Conservation (phyloP, 1,140 invertebrate genomes). For the Elysia chlorotica region DNA sequence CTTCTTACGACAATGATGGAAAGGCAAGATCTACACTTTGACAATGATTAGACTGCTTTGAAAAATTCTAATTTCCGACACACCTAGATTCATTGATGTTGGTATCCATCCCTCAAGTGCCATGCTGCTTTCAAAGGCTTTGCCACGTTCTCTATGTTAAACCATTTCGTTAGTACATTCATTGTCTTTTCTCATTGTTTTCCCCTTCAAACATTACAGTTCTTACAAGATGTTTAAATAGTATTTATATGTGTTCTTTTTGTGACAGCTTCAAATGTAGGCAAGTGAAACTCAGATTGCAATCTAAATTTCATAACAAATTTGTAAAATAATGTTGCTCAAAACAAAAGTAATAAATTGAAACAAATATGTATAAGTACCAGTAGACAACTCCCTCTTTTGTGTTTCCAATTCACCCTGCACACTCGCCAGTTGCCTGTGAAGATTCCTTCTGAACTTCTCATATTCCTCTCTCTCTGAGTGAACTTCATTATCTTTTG, state of each 20-base stretch:
- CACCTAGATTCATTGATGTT: too few species aligned
- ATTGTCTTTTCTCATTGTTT: too few species aligned
- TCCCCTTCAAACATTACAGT: too few species aligned
- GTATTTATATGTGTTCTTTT: background rate
- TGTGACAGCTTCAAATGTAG: background rate
- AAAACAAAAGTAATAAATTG: background rate
- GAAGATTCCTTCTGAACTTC: slow-evolving; percentile 50
- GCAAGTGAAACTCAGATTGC: background rate
- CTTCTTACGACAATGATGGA: too few species aligned
- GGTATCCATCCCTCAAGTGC: too few species aligned
- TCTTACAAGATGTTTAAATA: too few species aligned
- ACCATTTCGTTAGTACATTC: too few species aligned
- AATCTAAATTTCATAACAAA: background rate
- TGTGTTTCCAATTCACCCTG: slow-evolving; percentile 57
- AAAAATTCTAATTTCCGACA: too few species aligned
- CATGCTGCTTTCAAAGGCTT: too few species aligned
- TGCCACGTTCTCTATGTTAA: too few species aligned
- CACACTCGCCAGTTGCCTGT: slow-evolving; percentile 50
- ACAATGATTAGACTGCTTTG: too few species aligned
- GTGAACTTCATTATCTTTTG: slow-evolving; percentile 52
- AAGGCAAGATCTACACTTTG: too few species aligned
- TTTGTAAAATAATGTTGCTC: background rate
- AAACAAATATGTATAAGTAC: slow-evolving; percentile 32
- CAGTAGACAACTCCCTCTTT: slow-evolving; percentile 44
- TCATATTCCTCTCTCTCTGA: slow-evolving; percentile 56